A percentile compares a stretch with the other conserved stretches of the same genome.
Conservation (phyloP, 2,797 vertebrate genomes). For the Tragelaphus eurycerus region DNA sequence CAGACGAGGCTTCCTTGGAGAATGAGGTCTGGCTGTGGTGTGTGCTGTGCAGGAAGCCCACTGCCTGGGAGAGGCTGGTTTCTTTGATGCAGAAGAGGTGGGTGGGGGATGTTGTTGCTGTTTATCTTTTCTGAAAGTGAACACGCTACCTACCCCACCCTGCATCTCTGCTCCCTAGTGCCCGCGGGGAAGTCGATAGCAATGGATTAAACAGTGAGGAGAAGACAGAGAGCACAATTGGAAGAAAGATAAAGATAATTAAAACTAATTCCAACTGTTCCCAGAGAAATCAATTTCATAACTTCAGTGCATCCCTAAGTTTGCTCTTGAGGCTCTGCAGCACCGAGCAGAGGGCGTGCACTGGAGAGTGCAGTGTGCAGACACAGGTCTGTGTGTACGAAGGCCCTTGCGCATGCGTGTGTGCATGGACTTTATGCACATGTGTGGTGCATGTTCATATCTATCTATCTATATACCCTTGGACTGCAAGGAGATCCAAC, state of each 20-base stretch:
- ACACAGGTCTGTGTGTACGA: rapidly evolving
- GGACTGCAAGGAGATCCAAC: too few species aligned
- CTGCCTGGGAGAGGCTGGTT: not conserved
- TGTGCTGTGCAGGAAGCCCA: not conserved
- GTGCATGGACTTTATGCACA: not conserved
- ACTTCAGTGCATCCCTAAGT: slow-evolving; percentile 58
- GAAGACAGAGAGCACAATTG: slow-evolving; percentile 70
- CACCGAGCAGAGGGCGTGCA: not conserved
- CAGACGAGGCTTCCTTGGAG: not conserved
- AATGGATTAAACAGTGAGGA: slow-evolving; percentile 66
- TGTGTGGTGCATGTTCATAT: too few species aligned
- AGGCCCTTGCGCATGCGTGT: rapidly evolving
- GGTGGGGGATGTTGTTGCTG: not conserved
- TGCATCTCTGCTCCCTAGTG: not conserved
- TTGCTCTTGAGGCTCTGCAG: slow-evolving; percentile 27
- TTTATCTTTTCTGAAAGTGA: slow-evolving; percentile 51
- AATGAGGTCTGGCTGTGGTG: not conserved
- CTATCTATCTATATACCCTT: not conserved
- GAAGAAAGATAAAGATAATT: slow-evolving; percentile 80
- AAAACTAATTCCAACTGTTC: slow-evolving; percentile 77
- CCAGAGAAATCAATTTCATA: slow-evolving; percentile 78
- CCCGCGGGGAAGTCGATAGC: slow-evolving; percentile 64
- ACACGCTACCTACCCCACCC: not conserved
- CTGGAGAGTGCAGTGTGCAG: not conserved
- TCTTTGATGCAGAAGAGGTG: not conserved